Base-by-base conservation (phyloP, 1,140 invertebrate genomes). In the Drosophila setifemur region DNA sequence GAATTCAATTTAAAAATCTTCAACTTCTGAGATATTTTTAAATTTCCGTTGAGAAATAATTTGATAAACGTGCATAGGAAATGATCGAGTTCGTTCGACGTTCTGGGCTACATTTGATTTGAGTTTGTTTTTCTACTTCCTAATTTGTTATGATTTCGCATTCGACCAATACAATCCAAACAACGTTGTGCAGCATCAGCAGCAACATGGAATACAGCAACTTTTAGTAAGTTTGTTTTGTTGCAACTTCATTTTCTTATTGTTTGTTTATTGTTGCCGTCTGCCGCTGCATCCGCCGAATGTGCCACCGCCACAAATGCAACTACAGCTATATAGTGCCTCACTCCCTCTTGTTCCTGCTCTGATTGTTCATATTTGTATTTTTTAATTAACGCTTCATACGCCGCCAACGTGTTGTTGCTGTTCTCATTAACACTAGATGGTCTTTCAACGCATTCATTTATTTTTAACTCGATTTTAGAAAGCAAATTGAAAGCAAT, bases 161-260 rank as follows among this genome's bases (percentile, higher is more conserved):
- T 63, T 66, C 42, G 43, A 29, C 57, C 55, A 60, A 44, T 57
- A 14, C 25, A 61, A 61, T 12, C 39, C 29, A 61, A 63, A 61
- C 55, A 61, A 39, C 60, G 14, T 60, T 71, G 61, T 74, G 73
- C 91, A 93, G 92, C 92, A 93, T 91, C 92, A 93, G 89, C 92
- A 93, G 90, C 93, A 93, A 91, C 92, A 93, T 86, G 92, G 92
- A 82, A 92, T 93, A 72, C 92, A 93, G 89, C 92, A 93, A 91
- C 92, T 93, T 90, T 91, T 93, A 91, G 92, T 93, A 93, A 93
- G 93, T 93, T 79, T 55, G 23, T 68, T 72, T 70, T 49, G 68
- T 73, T 71, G 67, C 67, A 31, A 72, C 26, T 53, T 71, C 3
- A 47, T 77, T 78, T 53, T 35, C 50, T 70, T 69, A 44, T 60